Evolutionary conservation across 37 sponge, comb jelly and placozoan genomes (phyloP).

Genomic region (Dysidea cf. avara): DNA sequence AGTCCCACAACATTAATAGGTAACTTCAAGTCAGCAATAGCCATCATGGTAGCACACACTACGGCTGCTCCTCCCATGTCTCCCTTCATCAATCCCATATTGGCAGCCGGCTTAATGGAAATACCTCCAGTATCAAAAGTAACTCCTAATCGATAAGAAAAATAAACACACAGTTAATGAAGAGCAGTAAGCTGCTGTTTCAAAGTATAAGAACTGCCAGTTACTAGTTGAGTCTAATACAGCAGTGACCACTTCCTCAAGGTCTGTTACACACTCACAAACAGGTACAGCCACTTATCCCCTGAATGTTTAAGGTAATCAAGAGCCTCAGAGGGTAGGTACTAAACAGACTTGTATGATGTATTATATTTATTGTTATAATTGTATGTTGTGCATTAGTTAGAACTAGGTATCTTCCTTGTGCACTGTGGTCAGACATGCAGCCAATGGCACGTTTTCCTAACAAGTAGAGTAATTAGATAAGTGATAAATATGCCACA

Average conservation of each 20-base stretch:
- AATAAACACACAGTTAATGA: background rate
- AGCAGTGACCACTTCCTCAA: background rate
- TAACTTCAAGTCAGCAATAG: constrained; percentile 51
- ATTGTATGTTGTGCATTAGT: too few relatives aligned
- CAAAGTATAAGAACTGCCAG: background rate
- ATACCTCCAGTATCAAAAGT: constrained; percentile 97
- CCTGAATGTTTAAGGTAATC: too few relatives aligned
- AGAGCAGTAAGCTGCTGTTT: background rate
- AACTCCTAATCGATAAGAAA: constrained; percentile 57
- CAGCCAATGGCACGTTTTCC: too few relatives aligned
- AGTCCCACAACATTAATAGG: constrained; percentile 70
- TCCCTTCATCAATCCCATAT: constrained; percentile 87
- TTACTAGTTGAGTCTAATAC: background rate
- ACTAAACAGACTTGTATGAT: too few relatives aligned
- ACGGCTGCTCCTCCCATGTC: constrained; percentile 97
- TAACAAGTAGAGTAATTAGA: too few relatives aligned
- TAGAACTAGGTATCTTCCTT: too few relatives aligned
- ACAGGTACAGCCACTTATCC: too few relatives aligned
- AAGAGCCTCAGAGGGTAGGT: too few relatives aligned
- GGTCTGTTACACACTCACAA: too few relatives aligned
- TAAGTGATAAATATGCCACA: too few relatives aligned
- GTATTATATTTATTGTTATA: too few relatives aligned
- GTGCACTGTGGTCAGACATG: too few relatives aligned
- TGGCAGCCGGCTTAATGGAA: constrained; percentile 88
- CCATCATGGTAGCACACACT: constrained; percentile 65